Percentiles rank a stretch among this genome's conserved stretches.
These are phyloP conservation scores for Ceratotherium simum DNA, from an alignment of 2,113 vertebrate species.

Conservation along the genomic window DNA sequence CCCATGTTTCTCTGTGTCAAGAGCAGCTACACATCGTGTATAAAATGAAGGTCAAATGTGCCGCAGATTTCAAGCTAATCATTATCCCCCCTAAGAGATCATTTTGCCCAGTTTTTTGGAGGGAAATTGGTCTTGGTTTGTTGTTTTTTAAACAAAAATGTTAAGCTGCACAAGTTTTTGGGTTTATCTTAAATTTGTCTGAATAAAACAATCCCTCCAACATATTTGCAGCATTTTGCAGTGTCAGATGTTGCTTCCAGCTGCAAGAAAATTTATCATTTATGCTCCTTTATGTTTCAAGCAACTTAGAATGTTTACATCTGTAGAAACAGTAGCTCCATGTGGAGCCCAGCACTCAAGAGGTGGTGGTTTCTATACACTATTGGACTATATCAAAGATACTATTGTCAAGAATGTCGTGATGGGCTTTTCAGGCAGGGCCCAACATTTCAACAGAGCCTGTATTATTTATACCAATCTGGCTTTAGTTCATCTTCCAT, in stretches of 20 bases:
- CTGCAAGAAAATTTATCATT: constrained; percentile 83
- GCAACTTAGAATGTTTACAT: constrained; percentile 75
- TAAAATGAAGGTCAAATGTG: constrained; percentile 26
- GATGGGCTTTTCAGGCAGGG: constrained; percentile 79
- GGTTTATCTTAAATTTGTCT: constrained; percentile 68
- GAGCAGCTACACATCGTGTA: neutral
- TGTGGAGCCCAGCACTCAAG: constrained; percentile 69
- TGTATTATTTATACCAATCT: constrained; percentile 89
- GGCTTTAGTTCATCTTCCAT: constrained; percentile 86
- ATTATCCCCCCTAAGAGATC: neutral
- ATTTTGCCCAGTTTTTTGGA: neutral
- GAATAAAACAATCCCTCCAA: constrained; percentile 63
- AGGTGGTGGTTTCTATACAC: constrained; percentile 62
- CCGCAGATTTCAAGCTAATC: constrained; percentile 23
- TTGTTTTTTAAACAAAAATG: neutral
- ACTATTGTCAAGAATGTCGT: constrained; percentile 65
- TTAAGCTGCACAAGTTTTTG: neutral
- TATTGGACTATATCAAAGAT: constrained; percentile 61
- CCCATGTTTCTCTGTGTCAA: neutral
- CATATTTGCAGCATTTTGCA: constrained; percentile 73
- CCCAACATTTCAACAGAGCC: constrained; percentile 66
- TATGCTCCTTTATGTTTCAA: constrained; percentile 70
- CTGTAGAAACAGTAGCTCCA: constrained; percentile 65
- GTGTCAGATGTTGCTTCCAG: constrained; percentile 86
- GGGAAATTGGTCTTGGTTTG: constrained; percentile 17